Percentiles rank a stretch among this genome's conserved stretches.
phyloP scores from a whole-genome alignment of 2,113 vertebrate species.

The Neofelis nebulosa region DNA sequence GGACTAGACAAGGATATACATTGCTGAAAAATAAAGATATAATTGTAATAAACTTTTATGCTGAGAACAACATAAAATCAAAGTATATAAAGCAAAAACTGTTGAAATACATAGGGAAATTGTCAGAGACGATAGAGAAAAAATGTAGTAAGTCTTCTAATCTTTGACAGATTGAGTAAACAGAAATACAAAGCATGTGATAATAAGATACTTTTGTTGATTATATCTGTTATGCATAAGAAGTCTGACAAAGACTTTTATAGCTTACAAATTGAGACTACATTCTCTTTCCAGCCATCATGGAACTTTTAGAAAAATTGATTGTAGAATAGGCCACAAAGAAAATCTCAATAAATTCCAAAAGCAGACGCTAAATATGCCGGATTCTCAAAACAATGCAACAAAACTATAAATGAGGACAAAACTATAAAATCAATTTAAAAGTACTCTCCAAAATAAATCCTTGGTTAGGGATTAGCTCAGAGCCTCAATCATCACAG shows the following conservation, averaged over 20 bases:
- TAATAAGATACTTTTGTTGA: background rate
- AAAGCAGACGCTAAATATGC: background rate
- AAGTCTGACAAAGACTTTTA: slow-evolving; percentile 36
- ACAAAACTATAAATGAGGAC: slow-evolving; percentile 48
- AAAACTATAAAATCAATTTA: slow-evolving; percentile 49
- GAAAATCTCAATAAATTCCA: slow-evolving; percentile 20
- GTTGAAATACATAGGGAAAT: background rate
- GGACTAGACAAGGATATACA: background rate
- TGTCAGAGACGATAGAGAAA: background rate
- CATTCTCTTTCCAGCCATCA: background rate
- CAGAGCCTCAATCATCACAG: background rate
- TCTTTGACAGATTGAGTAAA: slow-evolving; percentile 26
- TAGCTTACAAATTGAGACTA: slow-evolving; percentile 8
- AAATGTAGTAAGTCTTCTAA: background rate
- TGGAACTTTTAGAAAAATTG: slow-evolving; percentile 45
- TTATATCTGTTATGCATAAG: background rate
- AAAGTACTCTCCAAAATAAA: slow-evolving; percentile 37
- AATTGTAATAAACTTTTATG: slow-evolving; percentile 34
- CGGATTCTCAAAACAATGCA: slow-evolving; percentile 49
- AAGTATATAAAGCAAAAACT: slow-evolving; percentile 33
- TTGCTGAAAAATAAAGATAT: slow-evolving; percentile 52
- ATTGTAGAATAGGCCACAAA: slow-evolving; percentile 34
- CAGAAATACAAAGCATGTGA: background rate
- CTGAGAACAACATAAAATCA: slow-evolving; percentile 43
- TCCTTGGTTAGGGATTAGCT: slow-evolving; percentile 21